phyloP scores from a whole-genome alignment of 2,888 invertebrate species.

The Noctua comes region DNA sequence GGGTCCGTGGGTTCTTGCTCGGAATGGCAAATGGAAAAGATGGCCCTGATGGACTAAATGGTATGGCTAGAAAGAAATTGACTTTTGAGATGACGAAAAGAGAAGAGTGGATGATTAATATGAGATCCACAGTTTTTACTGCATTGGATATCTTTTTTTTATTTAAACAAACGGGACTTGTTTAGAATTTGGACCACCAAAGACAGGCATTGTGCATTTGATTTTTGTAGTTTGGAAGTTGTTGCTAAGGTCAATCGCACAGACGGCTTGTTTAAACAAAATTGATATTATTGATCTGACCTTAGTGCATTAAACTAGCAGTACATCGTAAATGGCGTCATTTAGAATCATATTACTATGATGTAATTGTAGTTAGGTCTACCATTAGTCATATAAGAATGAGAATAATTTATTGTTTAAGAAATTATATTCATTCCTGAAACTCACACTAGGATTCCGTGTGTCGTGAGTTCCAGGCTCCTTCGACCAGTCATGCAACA shows the following conservation, averaged over 20 bases:
- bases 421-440: no score
- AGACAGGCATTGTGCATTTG: slow-evolving; percentile 14
- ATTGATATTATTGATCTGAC: slow-evolving; percentile 46
- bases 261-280: not conserved
- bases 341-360: slow-evolving; percentile 39
- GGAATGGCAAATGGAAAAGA: not conserved
- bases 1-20: not conserved
- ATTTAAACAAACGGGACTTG: not conserved
- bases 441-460: no score
- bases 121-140: not conserved
- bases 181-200: not conserved
- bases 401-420: no score
- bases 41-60: not conserved
- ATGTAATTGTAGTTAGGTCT: not conserved
- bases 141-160: not conserved
- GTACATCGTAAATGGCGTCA: not conserved
- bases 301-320: slow-evolving; percentile 6
- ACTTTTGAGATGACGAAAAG: not conserved
- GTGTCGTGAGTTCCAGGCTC: no score
- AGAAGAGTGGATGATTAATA: not conserved
- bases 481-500: not conserved
- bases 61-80: not conserved
- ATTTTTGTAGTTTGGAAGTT: not conserved
- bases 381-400: not conserved
- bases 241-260: slow-evolving; percentile 21